These are phyloP conservation scores for Trogon melanurus DNA, from an alignment of 2,113 vertebrate genomes.

Conservation along the genomic window DNA sequence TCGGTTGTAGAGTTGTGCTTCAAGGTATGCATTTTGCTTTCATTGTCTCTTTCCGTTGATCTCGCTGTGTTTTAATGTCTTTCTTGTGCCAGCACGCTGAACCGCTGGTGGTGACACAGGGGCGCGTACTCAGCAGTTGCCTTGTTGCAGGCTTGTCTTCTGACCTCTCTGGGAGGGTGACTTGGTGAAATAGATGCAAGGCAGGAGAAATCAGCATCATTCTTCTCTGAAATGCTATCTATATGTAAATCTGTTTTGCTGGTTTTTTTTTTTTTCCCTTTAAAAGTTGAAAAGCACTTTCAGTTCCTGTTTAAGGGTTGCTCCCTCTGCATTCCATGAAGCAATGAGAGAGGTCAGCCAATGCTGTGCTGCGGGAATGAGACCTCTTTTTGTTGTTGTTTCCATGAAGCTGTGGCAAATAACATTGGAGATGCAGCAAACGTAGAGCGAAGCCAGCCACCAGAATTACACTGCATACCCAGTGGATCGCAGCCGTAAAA, in stretches of 20 bases:
- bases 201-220: neutral
- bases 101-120: neutral
- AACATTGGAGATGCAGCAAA: slow-evolving; percentile 28
- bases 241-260: neutral
- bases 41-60: neutral
- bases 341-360: slow-evolving; percentile 17
- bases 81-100: neutral
- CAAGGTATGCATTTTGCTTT: neutral
- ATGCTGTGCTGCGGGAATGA: neutral
- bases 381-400: slow-evolving; percentile 20
- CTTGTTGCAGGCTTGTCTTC: neutral
- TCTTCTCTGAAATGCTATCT: slow-evolving; percentile 30
- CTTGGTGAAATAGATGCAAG: neutral
- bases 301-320: neutral
- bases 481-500: slow-evolving; percentile 74
- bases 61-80: neutral
- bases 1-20: neutral
- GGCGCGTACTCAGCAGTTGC: neutral
- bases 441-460: slow-evolving; percentile 23
- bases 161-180: neutral
- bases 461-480: slow-evolving; percentile 67
- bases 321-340: slow-evolving; percentile 38
- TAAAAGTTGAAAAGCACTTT: slow-evolving; percentile 20
- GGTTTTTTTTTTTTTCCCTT: neutral
- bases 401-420: slow-evolving; percentile 20